Base-by-base conservation (phyloP, 2,888 invertebrate species). In the Eupelmus urozonus region DNA sequence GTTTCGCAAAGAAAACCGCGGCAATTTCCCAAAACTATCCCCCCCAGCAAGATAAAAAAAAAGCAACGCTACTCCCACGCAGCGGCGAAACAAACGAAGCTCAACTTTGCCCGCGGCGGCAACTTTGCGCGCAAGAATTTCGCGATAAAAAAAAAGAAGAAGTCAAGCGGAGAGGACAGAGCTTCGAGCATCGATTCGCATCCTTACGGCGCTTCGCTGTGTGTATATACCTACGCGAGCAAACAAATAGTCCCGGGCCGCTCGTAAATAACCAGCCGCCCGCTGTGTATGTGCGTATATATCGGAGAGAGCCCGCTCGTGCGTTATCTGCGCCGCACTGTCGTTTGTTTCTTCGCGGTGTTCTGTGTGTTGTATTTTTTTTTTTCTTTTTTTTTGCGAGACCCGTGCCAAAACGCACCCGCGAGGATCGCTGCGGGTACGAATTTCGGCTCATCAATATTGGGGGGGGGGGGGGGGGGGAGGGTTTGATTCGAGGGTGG, bases 261-360 rank as follows among this genome's bases (percentile, higher is more conserved):
- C 57, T 57, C 57, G 57, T 57, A 57, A 57, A 57, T 57, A 57
- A 57, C 3, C 13, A n/a, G n/a, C n/a, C n/a, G n/a, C n/a, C n/a
- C n/a, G n/a, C n/a, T n/a, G n/a, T n/a, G n/a, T n/a, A n/a, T n/a
- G n/a, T n/a, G n/a, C 23, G 18, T n/a, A 9, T 3, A 23, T 53
- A 53, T 53, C 53, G 53, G 49, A 3, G 3, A 16, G n/a, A 13
- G 16, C 16, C 3, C 16, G n/a, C 16, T 49, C 49, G n/a, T n/a
- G 49, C 16, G n/a, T 49, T 49, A 49, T 49, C 49, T 49, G 49
- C 49, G 34, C 34, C 34, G 34, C 49, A 1, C 13, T 49, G 49
- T 49, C 49, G 49, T 49, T 49, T 49, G 49, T 49, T 49, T 49
- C 49, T 16, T 16, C 49, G 13, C 49, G 3, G 5, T 9, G 5